These are phyloP conservation scores for Sebastiscus albofasciatus DNA, from an alignment of 2,797 vertebrate genomes.

Conservation along the genomic window DNA sequence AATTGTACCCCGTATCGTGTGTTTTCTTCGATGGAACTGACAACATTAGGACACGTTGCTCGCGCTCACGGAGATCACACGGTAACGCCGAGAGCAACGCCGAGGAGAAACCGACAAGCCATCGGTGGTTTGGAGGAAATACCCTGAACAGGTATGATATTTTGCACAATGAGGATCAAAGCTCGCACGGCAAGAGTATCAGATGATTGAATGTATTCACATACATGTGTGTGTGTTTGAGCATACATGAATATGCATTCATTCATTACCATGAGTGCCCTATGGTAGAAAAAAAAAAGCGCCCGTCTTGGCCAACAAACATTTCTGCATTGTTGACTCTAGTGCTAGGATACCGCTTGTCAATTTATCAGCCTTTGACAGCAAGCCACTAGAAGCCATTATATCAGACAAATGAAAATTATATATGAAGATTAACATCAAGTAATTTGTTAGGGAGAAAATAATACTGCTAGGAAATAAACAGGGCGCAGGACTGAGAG, in stretches of 20 bases:
- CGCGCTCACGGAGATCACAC: constrained; percentile 77
- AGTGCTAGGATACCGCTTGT: constrained; percentile 77
- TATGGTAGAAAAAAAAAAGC: constrained; percentile 29
- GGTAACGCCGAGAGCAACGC: constrained; percentile 70
- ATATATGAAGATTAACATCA: constrained; percentile 86
- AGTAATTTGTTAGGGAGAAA: constrained; percentile 82
- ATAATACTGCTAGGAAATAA: constrained; percentile 74
- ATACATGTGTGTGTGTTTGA: constrained; percentile 43
- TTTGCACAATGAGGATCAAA: constrained; percentile 66
- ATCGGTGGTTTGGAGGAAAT: constrained; percentile 84
- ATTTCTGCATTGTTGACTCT: constrained; percentile 77
- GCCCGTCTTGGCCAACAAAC: constrained; percentile 65
- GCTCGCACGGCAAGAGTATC: constrained; percentile 68
- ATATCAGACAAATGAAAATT: constrained; percentile 83
- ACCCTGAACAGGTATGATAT: constrained; percentile 69
- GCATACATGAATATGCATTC: constrained; percentile 75
- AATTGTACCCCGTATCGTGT: constrained; percentile 85
- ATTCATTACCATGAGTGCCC: constrained; percentile 77
- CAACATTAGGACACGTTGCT: constrained; percentile 79
- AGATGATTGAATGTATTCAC: constrained; percentile 70
- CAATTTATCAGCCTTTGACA: constrained; percentile 84
- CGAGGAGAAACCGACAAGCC: constrained; percentile 79
- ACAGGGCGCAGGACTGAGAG: constrained; percentile 70
- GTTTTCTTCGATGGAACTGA: constrained; percentile 83
- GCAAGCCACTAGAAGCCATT: constrained; percentile 82